Conservation (phyloP, 2,797 vertebrate genomes). For the Falco concolor region DNA sequence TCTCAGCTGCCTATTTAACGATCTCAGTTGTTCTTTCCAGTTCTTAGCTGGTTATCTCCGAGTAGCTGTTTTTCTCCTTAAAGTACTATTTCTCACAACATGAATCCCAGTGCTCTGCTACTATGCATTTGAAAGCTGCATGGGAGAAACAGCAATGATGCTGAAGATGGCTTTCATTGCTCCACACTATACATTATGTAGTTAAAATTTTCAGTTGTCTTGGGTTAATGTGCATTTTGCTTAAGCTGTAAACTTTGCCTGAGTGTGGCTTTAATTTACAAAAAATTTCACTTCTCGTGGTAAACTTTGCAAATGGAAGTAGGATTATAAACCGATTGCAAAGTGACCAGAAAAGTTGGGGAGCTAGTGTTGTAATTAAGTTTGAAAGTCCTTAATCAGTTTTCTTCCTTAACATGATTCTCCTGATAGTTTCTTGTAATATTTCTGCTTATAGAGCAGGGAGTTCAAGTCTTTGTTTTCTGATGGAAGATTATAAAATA, state of each 20-base stretch:
- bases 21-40: neutral
- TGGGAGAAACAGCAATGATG: neutral
- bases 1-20: neutral
- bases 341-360: neutral
- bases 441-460: neutral
- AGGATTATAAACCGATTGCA: neutral
- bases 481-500: neutral
- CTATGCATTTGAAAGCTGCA: fast-evolving
- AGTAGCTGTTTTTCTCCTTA: neutral
- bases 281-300: neutral
- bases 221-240: neutral
- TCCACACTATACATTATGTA: neutral
- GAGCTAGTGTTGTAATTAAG: neutral
- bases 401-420: neutral
- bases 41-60: neutral
- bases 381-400: neutral
- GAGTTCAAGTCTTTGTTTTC: neutral
- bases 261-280: neutral
- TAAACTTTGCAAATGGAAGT: neutral
- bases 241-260: neutral
- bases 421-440: neutral
- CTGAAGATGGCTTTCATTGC: neutral
- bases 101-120: neutral
- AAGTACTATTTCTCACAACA: neutral
- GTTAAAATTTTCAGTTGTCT: neutral